phyloP scores from a whole-genome alignment of 2,113 vertebrate genomes.

The Cariama cristata region DNA sequence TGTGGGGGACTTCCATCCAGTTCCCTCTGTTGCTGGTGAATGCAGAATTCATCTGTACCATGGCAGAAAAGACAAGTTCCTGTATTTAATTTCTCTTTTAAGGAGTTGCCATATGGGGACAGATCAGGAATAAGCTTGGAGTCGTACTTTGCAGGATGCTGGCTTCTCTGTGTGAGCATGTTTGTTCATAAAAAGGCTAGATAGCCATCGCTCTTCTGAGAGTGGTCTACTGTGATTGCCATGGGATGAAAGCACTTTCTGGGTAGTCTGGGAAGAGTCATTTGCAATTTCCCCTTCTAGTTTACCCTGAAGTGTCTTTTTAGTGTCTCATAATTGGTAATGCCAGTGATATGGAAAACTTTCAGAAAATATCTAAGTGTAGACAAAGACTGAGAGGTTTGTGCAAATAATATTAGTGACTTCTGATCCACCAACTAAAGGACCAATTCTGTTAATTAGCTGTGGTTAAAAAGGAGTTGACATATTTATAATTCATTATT shows the following conservation, averaged over 20 bases:
- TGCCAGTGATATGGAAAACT: not conserved
- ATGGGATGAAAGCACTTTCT: not conserved
- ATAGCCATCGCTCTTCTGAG: not conserved
- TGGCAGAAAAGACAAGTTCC: not conserved
- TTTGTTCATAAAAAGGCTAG: not conserved
- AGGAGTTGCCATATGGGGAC: not conserved
- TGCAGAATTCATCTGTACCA: not conserved
- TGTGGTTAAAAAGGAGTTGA: not conserved
- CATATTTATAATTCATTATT: not conserved
- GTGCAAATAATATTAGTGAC: not conserved
- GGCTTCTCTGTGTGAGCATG: rapidly evolving
- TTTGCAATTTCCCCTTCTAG: not conserved
- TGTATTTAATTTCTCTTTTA: not conserved
- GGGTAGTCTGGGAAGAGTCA: not conserved
- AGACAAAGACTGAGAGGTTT: not conserved
- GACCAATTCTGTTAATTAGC: not conserved
- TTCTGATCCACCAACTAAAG: not conserved
- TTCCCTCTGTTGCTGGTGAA: not conserved
- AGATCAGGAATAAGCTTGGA: not conserved
- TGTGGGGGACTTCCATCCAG: not conserved
- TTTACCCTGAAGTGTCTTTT: not conserved
- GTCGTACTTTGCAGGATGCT: not conserved
- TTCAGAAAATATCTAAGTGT: not conserved
- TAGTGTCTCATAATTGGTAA: not conserved
- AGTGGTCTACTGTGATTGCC: not conserved